phyloP scores from a whole-genome alignment of 2,797 vertebrate species.

The Microctenopoma lineatum region DNA sequence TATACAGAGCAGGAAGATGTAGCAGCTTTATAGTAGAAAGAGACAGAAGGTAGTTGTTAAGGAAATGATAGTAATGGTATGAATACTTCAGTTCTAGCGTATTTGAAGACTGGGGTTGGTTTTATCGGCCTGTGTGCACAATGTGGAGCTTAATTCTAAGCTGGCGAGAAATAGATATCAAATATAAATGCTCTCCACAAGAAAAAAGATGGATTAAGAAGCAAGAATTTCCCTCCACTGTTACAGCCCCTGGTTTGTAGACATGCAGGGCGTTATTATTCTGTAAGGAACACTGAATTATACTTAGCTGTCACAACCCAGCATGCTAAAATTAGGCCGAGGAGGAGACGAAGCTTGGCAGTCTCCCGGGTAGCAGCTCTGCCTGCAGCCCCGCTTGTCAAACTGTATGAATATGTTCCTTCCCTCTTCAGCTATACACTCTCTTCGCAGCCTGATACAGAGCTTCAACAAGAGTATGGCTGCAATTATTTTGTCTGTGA shows the following conservation, averaged over 20 bases:
- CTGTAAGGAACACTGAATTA: slow-evolving; percentile 52
- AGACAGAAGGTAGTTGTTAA: not conserved
- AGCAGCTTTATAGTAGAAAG: not conserved
- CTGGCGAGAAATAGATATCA: slow-evolving; percentile 27
- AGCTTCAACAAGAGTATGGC: slow-evolving; percentile 17
- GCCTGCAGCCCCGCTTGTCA: slow-evolving; percentile 71
- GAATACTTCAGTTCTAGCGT: not conserved
- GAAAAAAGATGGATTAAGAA: slow-evolving; percentile 17
- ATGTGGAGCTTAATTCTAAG: slow-evolving; percentile 29
- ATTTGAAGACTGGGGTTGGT: slow-evolving; percentile 11
- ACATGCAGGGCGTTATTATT: slow-evolving; percentile 52
- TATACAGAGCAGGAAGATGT: not conserved
- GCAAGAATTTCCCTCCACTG: slow-evolving; percentile 19
- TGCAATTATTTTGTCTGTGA: slow-evolving; percentile 19
- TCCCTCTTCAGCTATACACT: slow-evolving; percentile 29
- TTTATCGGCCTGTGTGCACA: slow-evolving; percentile 13
- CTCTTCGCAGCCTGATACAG: slow-evolving; percentile 17
- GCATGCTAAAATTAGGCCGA: slow-evolving; percentile 67
- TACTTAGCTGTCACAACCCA: slow-evolving; percentile 56
- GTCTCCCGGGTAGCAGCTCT: slow-evolving; percentile 53
- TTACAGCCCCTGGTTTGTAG: slow-evolving; percentile 9
- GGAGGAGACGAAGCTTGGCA: slow-evolving; percentile 52
- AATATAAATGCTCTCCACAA: slow-evolving; percentile 15
- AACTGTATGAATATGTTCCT: slow-evolving; percentile 23
- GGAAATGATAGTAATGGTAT: not conserved